These are phyloP conservation scores for Kradibia gibbosae DNA, from an alignment of 1,140 invertebrate genomes.

Conservation along the genomic window DNA sequence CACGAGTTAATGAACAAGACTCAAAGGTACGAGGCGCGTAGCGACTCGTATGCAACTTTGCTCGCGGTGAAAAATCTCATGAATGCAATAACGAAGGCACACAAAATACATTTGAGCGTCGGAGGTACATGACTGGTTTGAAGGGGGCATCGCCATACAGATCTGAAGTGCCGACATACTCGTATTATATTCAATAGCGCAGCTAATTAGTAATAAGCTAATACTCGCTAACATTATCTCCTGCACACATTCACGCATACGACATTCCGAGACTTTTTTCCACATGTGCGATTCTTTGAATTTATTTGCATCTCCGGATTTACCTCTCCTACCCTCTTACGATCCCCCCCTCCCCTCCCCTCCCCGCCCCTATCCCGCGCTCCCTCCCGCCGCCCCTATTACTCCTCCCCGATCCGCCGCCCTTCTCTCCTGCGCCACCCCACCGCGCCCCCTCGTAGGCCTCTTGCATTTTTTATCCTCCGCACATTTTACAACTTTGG, in stretches of 20 bases:
- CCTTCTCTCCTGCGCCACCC: no score
- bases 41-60: neutral
- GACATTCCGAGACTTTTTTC: conserved; percentile 7
- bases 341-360: neutral
- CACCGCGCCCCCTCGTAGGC: no score
- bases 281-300: neutral
- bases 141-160: neutral
- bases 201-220: conserved; percentile 47
- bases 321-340: no score
- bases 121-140: neutral
- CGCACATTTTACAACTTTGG: neutral
- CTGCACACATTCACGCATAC: neutral
- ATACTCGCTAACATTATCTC: conserved; percentile 2
- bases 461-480: neutral
- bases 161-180: conserved; percentile 18
- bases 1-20: conserved; percentile 39
- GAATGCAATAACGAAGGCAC: conserved; percentile 44
- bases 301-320: neutral
- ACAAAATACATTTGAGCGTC: conserved; percentile 19
- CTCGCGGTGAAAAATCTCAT: conserved; percentile 33
- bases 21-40: conserved; percentile 10
- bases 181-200: conserved; percentile 34
- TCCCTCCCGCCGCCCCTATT: neutral
- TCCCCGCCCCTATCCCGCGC: neutral
- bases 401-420: neutral